These are phyloP conservation scores for Leptinotarsa tumamoca DNA, from an alignment of 2,888 invertebrate genomes.

Conservation along the genomic window DNA sequence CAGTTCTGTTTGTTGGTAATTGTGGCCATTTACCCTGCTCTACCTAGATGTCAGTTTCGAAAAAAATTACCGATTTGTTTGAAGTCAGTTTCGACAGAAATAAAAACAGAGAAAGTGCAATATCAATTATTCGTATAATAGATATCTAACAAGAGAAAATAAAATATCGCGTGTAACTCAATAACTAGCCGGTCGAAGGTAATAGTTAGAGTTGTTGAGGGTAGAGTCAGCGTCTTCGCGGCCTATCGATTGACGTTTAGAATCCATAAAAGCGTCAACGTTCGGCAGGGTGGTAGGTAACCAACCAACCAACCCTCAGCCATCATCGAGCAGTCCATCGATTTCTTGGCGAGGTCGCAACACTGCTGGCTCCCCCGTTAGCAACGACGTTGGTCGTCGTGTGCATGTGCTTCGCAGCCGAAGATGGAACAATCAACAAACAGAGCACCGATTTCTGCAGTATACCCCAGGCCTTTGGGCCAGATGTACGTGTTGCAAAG, in stretches of 20 bases:
- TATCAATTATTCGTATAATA: neutral
- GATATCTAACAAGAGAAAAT: neutral
- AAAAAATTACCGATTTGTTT: neutral
- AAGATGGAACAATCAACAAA: slow-evolving; percentile 45
- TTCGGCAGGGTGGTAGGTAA: slow-evolving; percentile 14
- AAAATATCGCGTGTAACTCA: slow-evolving; percentile 19
- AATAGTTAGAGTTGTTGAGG: slow-evolving; percentile 6
- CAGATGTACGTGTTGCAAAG: slow-evolving; percentile 47
- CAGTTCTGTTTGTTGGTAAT: too few species aligned
- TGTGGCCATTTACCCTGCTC: too few species aligned
- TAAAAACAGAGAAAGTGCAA: neutral
- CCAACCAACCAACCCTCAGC: slow-evolving; percentile 26
- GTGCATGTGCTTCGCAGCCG: slow-evolving; percentile 32
- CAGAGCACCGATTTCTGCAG: slow-evolving; percentile 50
- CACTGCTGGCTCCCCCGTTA: slow-evolving; percentile 39
- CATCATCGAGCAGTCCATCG: slow-evolving; percentile 41
- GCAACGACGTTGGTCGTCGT: slow-evolving; percentile 43
- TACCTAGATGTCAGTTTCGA: neutral
- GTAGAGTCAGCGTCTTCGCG: slow-evolving; percentile 20
- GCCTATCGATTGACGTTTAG: slow-evolving; percentile 17
- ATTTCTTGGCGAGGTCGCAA: slow-evolving; percentile 42
- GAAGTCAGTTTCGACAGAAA: neutral
- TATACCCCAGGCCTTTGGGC: slow-evolving; percentile 56
- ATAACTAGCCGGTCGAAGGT: neutral
- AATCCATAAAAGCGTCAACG: slow-evolving; percentile 17